phyloP scores from a whole-genome alignment of 2,888 invertebrate genomes.

The Trachelus stipa region DNA sequence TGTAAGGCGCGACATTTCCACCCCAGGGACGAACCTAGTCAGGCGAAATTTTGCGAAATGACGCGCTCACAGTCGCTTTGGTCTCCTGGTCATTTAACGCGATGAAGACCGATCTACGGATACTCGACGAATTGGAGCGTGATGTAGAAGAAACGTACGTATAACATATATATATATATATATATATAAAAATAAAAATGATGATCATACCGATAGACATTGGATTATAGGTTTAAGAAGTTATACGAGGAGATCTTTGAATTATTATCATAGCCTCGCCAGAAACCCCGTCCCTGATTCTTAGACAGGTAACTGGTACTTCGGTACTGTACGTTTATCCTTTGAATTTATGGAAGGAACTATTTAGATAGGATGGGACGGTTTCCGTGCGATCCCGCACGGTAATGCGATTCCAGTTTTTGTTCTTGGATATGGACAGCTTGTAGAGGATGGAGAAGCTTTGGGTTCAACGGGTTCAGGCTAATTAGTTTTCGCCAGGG shows the following conservation, averaged over 20 bases:
- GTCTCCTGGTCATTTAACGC: not conserved
- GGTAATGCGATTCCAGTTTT: conserved; percentile 26
- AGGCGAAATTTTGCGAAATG: not conserved
- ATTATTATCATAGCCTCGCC: not conserved
- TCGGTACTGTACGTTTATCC: not conserved
- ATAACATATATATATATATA: not conserved
- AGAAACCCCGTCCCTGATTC: not conserved
- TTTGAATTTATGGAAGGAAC: conserved; percentile 30
- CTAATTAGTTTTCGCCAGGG: conserved; percentile 54
- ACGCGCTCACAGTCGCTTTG: not conserved
- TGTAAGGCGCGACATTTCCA: not conserved
- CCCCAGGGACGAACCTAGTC: not conserved
- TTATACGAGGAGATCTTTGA: not conserved
- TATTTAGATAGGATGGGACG: conserved; percentile 56
- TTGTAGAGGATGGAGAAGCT: not conserved
- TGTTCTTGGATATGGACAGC: conserved; percentile 10
- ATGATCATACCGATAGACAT: not conserved
- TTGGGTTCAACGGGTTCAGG: not conserved
- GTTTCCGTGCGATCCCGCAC: not conserved
- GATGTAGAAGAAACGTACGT: not conserved
- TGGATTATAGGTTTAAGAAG: not conserved
- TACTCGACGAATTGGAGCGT: not conserved
- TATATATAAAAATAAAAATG: not conserved
- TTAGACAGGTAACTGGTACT: not conserved
- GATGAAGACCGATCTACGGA: not conserved